Evolutionary conservation across 2,797 vertebrate species (phyloP).

Genomic region (Sebastes diaconus): DNA sequence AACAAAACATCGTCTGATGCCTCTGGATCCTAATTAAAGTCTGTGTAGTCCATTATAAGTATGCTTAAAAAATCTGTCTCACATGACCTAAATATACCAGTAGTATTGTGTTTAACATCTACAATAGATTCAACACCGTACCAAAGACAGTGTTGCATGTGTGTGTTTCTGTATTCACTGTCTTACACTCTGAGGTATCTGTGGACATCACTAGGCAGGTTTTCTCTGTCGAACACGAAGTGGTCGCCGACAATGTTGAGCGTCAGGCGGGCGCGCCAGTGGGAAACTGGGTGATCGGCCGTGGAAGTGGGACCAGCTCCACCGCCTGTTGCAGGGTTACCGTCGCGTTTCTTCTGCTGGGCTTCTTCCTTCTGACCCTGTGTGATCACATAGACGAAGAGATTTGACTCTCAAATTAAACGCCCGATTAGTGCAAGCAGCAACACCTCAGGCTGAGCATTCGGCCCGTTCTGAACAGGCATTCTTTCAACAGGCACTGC

Average conservation of each 20-base stretch:
- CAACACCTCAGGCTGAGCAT: too few relatives aligned
- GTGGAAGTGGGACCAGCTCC: slow-evolving; percentile 25
- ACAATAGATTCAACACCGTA: neutral
- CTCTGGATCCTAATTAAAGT: neutral
- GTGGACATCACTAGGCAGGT: slow-evolving; percentile 93
- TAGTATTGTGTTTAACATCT: neutral
- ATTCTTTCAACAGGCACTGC: neutral
- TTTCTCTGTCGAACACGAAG: slow-evolving; percentile 91
- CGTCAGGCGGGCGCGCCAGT: slow-evolving; percentile 94
- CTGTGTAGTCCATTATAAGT: neutral
- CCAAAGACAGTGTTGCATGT: neutral
- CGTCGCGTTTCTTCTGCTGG: slow-evolving; percentile 45
- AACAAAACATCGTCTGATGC: neutral
- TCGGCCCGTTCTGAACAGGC: too few relatives aligned
- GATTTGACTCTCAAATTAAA: neutral
- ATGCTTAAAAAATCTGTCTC: neutral
- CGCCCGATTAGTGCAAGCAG: neutral
- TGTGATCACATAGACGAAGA: neutral
- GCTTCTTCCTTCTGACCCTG: slow-evolving; percentile 53
- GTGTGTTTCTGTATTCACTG: neutral
- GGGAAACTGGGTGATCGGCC: slow-evolving; percentile 84
- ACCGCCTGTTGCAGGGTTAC: slow-evolving; percentile 7
- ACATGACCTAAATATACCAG: neutral
- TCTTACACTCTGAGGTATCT: slow-evolving; percentile 96
- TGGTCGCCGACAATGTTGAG: slow-evolving; percentile 93